A percentile compares a stretch with the other conserved stretches of the same genome.
Evolutionary conservation across 2,888 invertebrate species (phyloP).

Genomic region (Xylocampa areola): DNA sequence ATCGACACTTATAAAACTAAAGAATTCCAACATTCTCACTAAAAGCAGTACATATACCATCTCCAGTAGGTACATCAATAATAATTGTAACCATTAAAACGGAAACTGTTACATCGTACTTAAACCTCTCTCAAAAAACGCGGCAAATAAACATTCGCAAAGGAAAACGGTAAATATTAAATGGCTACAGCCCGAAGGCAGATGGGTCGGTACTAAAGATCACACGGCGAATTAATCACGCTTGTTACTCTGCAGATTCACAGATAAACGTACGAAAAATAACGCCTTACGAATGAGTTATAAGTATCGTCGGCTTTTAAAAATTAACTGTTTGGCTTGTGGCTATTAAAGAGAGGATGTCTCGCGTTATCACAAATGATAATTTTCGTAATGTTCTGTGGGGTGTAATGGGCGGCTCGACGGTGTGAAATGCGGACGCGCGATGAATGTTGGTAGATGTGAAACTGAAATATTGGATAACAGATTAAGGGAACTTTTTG

Average conservation of each 20-base stretch:
- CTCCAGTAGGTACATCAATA: constrained; percentile 41
- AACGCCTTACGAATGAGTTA: constrained; percentile 78
- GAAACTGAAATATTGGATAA: constrained; percentile 54
- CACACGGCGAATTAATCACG: constrained; percentile 80
- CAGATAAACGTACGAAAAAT: constrained; percentile 83
- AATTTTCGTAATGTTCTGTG: constrained; percentile 60
- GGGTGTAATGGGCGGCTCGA: constrained; percentile 48
- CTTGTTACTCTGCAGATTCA: constrained; percentile 81
- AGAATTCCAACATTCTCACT: constrained; percentile 28
- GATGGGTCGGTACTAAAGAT: constrained; percentile 73
- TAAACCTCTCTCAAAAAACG: constrained; percentile 50
- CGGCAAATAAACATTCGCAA: constrained; percentile 63
- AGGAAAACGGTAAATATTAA: constrained; percentile 77
- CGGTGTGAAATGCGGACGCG: constrained; percentile 42
- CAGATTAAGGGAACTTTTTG: constrained; percentile 49
- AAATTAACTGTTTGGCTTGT: constrained; percentile 78
- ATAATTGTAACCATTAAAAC: constrained; percentile 58
- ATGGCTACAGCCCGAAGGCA: constrained; percentile 73
- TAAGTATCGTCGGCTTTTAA: constrained; percentile 71
- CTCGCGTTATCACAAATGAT: constrained; percentile 64
- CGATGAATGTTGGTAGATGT: constrained; percentile 53
- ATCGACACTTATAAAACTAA: constrained; percentile 28
- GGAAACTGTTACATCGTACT: constrained; percentile 58
- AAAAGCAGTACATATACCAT: constrained; percentile 33
- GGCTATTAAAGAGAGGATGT: constrained; percentile 67